phyloP scores from a whole-genome alignment of 2,888 invertebrate genomes.

The Drosophila peninsularis region DNA sequence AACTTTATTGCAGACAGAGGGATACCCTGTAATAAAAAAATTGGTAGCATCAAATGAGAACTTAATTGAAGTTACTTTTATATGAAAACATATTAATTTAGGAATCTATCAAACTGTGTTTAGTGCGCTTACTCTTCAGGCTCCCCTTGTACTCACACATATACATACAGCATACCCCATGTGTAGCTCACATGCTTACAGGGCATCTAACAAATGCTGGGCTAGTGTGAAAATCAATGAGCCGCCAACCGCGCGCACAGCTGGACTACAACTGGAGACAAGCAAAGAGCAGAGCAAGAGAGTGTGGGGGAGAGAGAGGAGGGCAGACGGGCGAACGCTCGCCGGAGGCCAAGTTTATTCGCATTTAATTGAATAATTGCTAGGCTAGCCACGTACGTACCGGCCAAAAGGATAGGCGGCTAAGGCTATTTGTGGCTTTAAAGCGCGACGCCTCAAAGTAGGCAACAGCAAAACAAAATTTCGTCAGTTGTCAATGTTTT shows the following conservation, averaged over 20 bases:
- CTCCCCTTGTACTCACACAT: too few species aligned
- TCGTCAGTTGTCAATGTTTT: constrained; percentile 20
- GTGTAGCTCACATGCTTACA: neutral
- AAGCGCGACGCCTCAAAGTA: constrained; percentile 46
- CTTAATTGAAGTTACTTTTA: too few species aligned
- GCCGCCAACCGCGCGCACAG: constrained; percentile 34
- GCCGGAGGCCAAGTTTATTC: constrained; percentile 78
- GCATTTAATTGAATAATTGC: constrained; percentile 85
- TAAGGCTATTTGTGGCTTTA: constrained; percentile 27
- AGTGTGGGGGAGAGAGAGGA: neutral
- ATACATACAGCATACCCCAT: neutral
- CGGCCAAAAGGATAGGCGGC: constrained; percentile 23
- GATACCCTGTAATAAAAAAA: constrained; percentile 12
- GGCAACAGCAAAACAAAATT: constrained; percentile 34
- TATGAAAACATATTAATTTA: too few species aligned
- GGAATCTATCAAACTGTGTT: too few species aligned
- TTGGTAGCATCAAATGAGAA: neutral
- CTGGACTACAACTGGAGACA: constrained; percentile 28
- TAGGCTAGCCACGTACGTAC: constrained; percentile 81
- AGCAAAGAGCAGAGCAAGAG: neutral
- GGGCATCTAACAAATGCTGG: constrained; percentile 50
- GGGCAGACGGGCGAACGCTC: neutral
- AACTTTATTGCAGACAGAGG: neutral
- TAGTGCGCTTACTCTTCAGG: too few species aligned
- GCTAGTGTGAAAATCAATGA: constrained; percentile 75